Conservation (phyloP, 2,797 vertebrate species). For the Lagodon rhomboides region DNA sequence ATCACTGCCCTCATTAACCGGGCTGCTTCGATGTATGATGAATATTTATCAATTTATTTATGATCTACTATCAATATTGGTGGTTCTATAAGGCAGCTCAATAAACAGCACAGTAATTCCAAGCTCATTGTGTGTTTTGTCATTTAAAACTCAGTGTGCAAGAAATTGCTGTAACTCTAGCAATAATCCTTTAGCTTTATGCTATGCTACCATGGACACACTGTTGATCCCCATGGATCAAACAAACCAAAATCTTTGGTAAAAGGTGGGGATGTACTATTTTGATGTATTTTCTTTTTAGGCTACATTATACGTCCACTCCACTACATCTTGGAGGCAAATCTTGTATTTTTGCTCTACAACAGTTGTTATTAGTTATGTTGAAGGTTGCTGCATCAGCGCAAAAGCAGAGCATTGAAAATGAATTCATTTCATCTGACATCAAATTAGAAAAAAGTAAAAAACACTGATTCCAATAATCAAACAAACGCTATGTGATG, state of each 20-base stretch:
- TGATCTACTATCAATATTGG: not conserved
- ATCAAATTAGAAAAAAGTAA: too few relatives aligned
- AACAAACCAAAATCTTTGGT: not conserved
- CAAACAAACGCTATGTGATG: too few relatives aligned
- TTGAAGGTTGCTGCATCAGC: too few relatives aligned
- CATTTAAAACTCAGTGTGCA: not conserved
- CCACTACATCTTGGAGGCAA: too few relatives aligned
- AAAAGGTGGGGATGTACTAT: not conserved
- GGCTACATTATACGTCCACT: too few relatives aligned
- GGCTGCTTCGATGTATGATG: not conserved
- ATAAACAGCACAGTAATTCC: not conserved
- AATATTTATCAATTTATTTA: not conserved
- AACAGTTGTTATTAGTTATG: too few relatives aligned
- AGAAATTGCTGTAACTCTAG: not conserved
- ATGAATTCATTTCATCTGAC: too few relatives aligned
- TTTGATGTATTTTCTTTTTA: too few relatives aligned
- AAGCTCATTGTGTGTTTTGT: not conserved
- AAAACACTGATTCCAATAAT: too few relatives aligned
- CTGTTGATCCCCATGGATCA: not conserved
- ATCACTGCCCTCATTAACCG: not conserved
- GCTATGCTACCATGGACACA: not conserved
- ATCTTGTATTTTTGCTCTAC: too few relatives aligned
- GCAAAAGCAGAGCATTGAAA: too few relatives aligned
- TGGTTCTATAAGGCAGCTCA: not conserved
- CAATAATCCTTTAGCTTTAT: not conserved